Percentiles rank a stretch among this genome's conserved stretches.
Conservation (phyloP, 2,888 invertebrate genomes). For the Gastracanthus pulcherrimus region DNA sequence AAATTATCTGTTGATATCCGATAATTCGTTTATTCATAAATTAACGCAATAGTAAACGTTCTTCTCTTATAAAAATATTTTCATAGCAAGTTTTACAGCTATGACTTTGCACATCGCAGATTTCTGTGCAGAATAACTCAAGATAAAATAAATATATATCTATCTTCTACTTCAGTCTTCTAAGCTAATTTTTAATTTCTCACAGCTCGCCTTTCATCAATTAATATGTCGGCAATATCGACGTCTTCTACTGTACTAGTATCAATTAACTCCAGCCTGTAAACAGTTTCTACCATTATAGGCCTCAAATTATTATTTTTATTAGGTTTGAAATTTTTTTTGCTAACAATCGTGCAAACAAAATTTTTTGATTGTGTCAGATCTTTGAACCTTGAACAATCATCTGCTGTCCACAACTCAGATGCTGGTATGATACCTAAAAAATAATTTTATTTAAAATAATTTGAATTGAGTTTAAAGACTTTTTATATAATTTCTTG, state of each 20-base stretch:
- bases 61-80: too few relatives aligned
- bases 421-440: slow-evolving; percentile 27
- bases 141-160: too few relatives aligned
- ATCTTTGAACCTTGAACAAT: slow-evolving; percentile 15
- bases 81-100: too few relatives aligned
- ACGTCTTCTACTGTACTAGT: slow-evolving; percentile 35
- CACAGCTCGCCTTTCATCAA: slow-evolving; percentile 1
- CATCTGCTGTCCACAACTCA: slow-evolving; percentile 1
- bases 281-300: background rate
- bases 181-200: background rate
- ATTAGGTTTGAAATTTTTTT: background rate
- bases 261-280: slow-evolving; percentile 22
- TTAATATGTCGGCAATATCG: slow-evolving; percentile 16
- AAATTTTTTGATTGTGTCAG: slow-evolving; percentile 22
- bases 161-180: background rate
- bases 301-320: background rate
- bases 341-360: background rate
- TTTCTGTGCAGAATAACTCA: too few relatives aligned
- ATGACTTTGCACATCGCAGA: too few relatives aligned
- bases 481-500: background rate
- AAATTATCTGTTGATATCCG: too few relatives aligned
- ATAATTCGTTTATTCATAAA: too few relatives aligned
- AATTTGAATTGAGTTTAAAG: too few relatives aligned
- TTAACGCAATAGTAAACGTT: too few relatives aligned
- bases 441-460: background rate